Conservation (phyloP, 2,113 vertebrate genomes). For the Neogobius melanostomus region DNA sequence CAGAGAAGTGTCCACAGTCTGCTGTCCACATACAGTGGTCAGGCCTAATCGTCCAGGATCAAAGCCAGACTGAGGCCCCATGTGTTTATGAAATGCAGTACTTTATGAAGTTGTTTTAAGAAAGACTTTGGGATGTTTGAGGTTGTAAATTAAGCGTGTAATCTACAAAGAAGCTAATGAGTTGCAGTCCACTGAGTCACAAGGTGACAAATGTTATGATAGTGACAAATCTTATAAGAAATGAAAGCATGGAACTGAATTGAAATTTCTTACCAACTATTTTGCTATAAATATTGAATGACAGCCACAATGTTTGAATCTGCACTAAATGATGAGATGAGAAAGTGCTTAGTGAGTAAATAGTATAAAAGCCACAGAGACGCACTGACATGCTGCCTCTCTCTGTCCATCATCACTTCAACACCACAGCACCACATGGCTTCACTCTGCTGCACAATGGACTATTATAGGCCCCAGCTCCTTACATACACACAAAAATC, state of each 20-base stretch:
- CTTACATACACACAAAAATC: slow-evolving; percentile 23
- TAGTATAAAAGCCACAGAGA: slow-evolving; percentile 40
- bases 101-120: slow-evolving; percentile 30
- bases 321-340: slow-evolving; percentile 14
- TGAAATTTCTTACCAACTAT: no score
- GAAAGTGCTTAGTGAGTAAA: slow-evolving; percentile 36
- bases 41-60: slow-evolving; percentile 28
- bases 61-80: slow-evolving; percentile 27
- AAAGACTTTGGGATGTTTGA: slow-evolving; percentile 40
- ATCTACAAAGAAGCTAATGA: slow-evolving; percentile 57
- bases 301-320: slow-evolving; percentile 13
- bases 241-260: no score
- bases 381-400: slow-evolving; percentile 42
- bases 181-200: slow-evolving; percentile 43
- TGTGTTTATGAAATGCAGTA: slow-evolving; percentile 50
- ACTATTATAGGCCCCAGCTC: slow-evolving; percentile 29
- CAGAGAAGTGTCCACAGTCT: slow-evolving; percentile 11
- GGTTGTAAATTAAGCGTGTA: slow-evolving; percentile 56
- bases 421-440: slow-evolving; percentile 61
- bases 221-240: no score
- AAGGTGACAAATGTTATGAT: slow-evolving; percentile 16
- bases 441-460: slow-evolving; percentile 44
- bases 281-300: background rate
- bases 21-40: slow-evolving; percentile 7
- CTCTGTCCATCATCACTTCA: slow-evolving; percentile 50